Conservation (phyloP, 2,797 vertebrate genomes). For the Malurus leucopterus region DNA sequence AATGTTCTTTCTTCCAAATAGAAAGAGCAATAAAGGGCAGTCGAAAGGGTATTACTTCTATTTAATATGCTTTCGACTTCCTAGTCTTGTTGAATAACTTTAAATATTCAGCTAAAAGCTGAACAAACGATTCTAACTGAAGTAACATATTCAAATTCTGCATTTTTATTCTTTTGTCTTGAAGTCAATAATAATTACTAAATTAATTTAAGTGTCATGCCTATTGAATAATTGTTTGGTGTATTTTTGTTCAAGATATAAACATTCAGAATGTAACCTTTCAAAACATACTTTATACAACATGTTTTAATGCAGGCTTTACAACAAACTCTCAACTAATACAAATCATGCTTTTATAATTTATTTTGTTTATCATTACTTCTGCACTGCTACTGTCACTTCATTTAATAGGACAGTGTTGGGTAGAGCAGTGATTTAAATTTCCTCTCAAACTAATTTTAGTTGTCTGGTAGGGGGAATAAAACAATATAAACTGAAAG, state of each 20-base stretch:
- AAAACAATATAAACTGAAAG: background rate
- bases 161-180: background rate
- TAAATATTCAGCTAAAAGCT: background rate
- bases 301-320: background rate
- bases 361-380: background rate
- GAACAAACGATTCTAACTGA: background rate
- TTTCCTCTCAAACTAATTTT: background rate
- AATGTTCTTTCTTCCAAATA: background rate
- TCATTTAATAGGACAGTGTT: background rate
- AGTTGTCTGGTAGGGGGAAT: background rate
- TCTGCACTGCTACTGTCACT: background rate
- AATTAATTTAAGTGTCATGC: background rate
- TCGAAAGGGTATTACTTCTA: background rate
- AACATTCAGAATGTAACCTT: background rate
- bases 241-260: background rate
- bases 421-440: background rate
- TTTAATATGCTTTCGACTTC: background rate
- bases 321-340: background rate
- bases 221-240: conserved; percentile 13
- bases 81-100: background rate
- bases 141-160: background rate
- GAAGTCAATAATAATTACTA: background rate
- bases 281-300: conserved; percentile 26
- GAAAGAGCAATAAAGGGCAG: background rate
- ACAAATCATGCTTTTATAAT: background rate